Evolutionary conservation across 2,888 invertebrate species (phyloP).

Genomic region (Polydrusus cervinus): DNA sequence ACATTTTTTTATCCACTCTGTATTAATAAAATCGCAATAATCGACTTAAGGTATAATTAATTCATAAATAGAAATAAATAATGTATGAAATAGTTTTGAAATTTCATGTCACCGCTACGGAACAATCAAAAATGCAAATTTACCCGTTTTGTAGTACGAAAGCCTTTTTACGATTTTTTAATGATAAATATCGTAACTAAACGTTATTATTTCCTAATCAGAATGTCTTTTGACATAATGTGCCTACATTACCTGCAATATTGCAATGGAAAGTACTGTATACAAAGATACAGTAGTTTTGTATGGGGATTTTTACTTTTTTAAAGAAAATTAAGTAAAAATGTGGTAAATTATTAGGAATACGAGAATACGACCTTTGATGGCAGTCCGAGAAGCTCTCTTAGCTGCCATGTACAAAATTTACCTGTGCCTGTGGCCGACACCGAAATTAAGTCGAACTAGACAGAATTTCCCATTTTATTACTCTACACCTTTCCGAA

Average conservation of each 20-base stretch:
- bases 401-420: no score
- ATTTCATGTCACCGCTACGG: conserved; percentile 39
- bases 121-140: conserved; percentile 47
- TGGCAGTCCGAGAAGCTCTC: no score
- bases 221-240: conserved; percentile 4
- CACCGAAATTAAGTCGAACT: no score
- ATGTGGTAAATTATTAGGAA: no score
- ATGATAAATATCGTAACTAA: not conserved
- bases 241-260: no score
- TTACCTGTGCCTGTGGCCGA: no score
- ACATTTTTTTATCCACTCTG: conserved; percentile 1
- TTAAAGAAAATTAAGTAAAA: no score
- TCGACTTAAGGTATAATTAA: conserved; percentile 33
- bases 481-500: no score
- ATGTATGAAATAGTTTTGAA: conserved; percentile 42
- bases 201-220: conserved; percentile 11
- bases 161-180: conserved; percentile 8
- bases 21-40: conserved; percentile 22
- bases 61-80: conserved; percentile 41
- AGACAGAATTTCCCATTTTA: no score
- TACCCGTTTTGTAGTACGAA: conserved; percentile 18
- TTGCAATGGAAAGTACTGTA: not conserved
- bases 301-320: no score
- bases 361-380: no score
- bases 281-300: no score